Conservation (phyloP, 2,888 invertebrate species). For the Diarsia brunnea region DNA sequence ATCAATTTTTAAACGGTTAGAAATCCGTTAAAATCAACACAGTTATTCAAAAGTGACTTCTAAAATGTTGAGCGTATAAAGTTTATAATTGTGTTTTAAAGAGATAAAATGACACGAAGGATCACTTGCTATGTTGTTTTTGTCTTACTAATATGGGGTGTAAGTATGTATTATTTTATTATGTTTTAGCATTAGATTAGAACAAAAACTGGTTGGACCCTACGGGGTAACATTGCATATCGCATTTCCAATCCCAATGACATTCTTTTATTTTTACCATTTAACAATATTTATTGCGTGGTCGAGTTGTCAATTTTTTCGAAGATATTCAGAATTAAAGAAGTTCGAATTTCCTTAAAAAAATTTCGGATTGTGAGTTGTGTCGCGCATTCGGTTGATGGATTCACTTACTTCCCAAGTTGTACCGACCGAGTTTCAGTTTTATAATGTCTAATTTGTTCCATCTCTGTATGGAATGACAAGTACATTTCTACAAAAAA, state of each 20-base stretch:
- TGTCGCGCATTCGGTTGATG: too few relatives aligned
- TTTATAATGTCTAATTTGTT: background rate
- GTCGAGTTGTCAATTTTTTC: background rate
- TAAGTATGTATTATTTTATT: conserved; percentile 61
- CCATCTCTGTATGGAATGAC: too few relatives aligned
- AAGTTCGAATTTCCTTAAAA: background rate
- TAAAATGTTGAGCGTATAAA: conserved; percentile 25
- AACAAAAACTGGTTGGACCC: background rate
- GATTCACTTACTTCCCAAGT: too few relatives aligned
- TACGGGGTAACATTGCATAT: background rate
- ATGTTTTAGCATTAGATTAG: conserved; percentile 2
- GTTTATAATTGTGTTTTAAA: background rate
- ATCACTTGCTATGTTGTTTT: conserved; percentile 31
- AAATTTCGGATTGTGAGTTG: background rate
- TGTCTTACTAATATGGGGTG: conserved; percentile 33
- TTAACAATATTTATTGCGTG: background rate
- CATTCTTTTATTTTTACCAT: background rate
- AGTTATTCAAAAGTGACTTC: conserved; percentile 1
- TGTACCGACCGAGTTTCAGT: too few relatives aligned
- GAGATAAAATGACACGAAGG: conserved; percentile 31
- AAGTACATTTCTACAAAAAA: background rate
- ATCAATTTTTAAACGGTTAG: conserved; percentile 46
- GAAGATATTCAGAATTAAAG: background rate
- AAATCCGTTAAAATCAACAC: conserved; percentile 2
- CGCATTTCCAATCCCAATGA: background rate